These are phyloP conservation scores for Chanos chanos DNA, from an alignment of 2,797 vertebrate genomes.

Conservation along the genomic window DNA sequence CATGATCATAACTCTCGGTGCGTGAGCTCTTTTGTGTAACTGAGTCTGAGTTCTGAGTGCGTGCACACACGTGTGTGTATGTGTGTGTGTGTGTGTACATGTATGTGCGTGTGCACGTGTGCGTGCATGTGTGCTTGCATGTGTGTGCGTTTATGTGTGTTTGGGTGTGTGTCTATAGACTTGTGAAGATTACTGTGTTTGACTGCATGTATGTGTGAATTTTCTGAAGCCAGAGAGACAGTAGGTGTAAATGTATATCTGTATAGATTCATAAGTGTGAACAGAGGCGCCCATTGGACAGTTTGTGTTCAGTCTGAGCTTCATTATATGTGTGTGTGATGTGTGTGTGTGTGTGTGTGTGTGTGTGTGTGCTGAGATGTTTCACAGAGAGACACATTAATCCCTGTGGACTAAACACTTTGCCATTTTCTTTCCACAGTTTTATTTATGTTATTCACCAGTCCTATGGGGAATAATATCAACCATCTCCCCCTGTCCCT, in stretches of 20 bases:
- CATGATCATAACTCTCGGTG: no score
- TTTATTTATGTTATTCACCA: no score
- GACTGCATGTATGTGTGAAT: constrained; percentile 12
- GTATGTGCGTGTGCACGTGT: constrained; percentile 5
- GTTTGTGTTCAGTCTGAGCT: constrained; percentile 16
- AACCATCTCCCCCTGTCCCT: not conserved
- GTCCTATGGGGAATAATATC: not conserved
- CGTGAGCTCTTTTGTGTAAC: no score
- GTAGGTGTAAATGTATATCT: constrained; percentile 21
- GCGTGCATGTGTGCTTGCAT: no score
- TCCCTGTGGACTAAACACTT: constrained; percentile 22
- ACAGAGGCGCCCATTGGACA: not conserved
- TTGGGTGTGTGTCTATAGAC: not conserved
- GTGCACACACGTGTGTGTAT: not conserved
- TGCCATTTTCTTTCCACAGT: no score
- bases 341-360: constrained; percentile 21
- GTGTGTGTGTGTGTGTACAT: not conserved
- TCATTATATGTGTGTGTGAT: constrained; percentile 17
- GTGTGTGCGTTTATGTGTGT: no score
- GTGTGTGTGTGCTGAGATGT: constrained; percentile 9
- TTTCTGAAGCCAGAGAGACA: no score
- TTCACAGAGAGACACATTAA: constrained; percentile 16
- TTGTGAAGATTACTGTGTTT: not conserved
- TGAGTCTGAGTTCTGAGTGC: no score
- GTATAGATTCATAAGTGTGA: constrained; percentile 26